Evolutionary conservation across 2,113 vertebrate genomes (phyloP), one percentile per base, ranked within the genome.

Genomic region (Physeter macrocephalus): DNA sequence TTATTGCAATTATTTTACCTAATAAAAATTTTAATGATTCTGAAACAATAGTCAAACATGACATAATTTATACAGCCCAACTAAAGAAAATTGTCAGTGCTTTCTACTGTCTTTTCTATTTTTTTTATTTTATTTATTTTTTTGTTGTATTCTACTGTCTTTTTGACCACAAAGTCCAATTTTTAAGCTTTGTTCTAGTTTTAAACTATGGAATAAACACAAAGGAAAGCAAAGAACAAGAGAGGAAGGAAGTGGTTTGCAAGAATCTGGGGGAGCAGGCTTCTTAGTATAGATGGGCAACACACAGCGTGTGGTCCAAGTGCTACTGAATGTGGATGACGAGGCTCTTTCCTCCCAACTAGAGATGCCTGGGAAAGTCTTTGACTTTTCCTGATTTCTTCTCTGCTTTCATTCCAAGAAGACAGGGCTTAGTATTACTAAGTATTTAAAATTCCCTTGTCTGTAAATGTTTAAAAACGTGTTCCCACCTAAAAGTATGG

Each of bases 1-100:
- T 98, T 97, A 97, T 86, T 98, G 87, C 86, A 97, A 96, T 98
- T 98, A 96, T 97, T 98, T 98, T 92, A 72, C 25, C 85, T 98
- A 98, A 98, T 94, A 89, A 83, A 95, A 94, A 96, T 97, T 97
- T 88, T 96, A 94, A 92, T 67, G 89, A 95, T 97, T 98, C 91
- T 90, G 93, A 96, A 97, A 97, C 83, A 81, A 72, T n/a, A 96
- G 93, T 94, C 84, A 90, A 96, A 94, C 81, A 94, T 92, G 95
- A 95, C 85, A 69, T 88, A 57, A 98, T 49, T 90, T 95, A 93
- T 0, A 29, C 43, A 97, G 93, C 71, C 39, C 92, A 95, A 97
- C 97, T 96, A 94, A 96, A 90, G 52, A 97, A 97, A 97, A 95
- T 72, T 90, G 92, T 93, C 54, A 69, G 27, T 88, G 67, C 69